A percentile compares a stretch with the other conserved stretches of the same genome.
Evolutionary conservation across 64 coral and sea anemone genomes (phyloP).

Genomic region (Porites australiensis): DNA sequence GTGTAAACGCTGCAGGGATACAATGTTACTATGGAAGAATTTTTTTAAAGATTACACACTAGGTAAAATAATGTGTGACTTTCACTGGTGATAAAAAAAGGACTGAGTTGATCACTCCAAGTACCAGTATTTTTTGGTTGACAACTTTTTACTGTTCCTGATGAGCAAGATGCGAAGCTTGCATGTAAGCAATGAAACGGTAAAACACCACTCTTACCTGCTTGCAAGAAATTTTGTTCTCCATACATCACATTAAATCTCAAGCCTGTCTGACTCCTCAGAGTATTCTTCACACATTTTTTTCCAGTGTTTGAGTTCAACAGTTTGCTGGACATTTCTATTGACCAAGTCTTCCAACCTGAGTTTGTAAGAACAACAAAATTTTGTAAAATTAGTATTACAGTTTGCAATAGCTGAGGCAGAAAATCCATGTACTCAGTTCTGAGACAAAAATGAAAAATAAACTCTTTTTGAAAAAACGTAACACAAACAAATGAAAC

Average conservation of each 20-base stretch:
- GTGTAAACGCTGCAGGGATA: too few species aligned
- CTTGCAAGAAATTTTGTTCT: conserved; percentile 99
- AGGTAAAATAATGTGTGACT: too few species aligned
- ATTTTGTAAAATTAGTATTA: not conserved
- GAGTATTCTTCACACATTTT: conserved; percentile 88
- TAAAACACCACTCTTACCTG: conserved; percentile 54
- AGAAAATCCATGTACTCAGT: not conserved
- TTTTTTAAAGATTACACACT: too few species aligned
- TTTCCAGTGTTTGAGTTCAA: conserved; percentile 85
- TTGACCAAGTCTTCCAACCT: conserved; percentile 82
- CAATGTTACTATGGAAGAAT: too few species aligned
- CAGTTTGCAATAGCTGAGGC: too few species aligned
- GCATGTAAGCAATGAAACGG: not conserved
- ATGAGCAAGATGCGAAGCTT: not conserved
- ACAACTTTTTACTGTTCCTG: not conserved
- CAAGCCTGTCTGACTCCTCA: conserved; percentile 89
- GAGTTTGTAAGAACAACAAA: not conserved
- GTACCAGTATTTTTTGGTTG: too few species aligned
- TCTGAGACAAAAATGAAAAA: not conserved
- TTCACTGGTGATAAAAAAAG: too few species aligned
- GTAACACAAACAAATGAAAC: not conserved
- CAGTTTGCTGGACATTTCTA: conserved; percentile 73
- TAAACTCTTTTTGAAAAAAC: not conserved
- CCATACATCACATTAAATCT: conserved; percentile 99
- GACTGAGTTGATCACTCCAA: too few species aligned